A percentile compares a stretch with the other conserved stretches of the same genome.
Evolutionary conservation across 2,888 invertebrate species (phyloP).

Genomic region (Theodoxus fluviatilis): DNA sequence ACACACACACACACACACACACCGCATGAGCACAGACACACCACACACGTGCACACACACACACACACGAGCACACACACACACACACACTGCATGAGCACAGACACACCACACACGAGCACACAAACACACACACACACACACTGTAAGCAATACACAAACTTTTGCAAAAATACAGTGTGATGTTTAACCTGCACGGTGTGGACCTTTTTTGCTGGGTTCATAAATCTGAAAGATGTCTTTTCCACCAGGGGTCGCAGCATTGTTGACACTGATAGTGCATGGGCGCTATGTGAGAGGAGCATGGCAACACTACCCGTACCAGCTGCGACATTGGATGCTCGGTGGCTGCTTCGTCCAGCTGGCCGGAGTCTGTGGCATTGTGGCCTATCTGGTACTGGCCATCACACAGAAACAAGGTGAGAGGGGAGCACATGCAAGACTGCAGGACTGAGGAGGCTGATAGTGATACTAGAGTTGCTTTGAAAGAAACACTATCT

Average conservation of each 20-base stretch:
- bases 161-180: no score
- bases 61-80: no score
- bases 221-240: neutral
- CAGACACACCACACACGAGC: no score
- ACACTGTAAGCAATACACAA: no score
- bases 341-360: conserved; percentile 56
- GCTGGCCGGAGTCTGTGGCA: conserved; percentile 57
- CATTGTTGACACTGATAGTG: conserved; percentile 47
- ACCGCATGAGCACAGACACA: no score
- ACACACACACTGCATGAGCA: no score
- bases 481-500: neutral
- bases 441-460: neutral
- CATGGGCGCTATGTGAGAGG: conserved; percentile 45
- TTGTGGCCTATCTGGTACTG: conserved; percentile 55
- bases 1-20: no score
- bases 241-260: conserved; percentile 49
- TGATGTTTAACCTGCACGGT: neutral
- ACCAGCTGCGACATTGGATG: conserved; percentile 46
- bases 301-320: conserved; percentile 41
- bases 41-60: no score
- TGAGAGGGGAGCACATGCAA: conserved; percentile 31
- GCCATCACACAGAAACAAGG: conserved; percentile 55
- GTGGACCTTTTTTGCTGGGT: neutral
- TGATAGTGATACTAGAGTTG: neutral
- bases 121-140: no score